Conservation (phyloP, 2,113 vertebrate genomes). For the Cyanoramphus novaezelandiae region DNA sequence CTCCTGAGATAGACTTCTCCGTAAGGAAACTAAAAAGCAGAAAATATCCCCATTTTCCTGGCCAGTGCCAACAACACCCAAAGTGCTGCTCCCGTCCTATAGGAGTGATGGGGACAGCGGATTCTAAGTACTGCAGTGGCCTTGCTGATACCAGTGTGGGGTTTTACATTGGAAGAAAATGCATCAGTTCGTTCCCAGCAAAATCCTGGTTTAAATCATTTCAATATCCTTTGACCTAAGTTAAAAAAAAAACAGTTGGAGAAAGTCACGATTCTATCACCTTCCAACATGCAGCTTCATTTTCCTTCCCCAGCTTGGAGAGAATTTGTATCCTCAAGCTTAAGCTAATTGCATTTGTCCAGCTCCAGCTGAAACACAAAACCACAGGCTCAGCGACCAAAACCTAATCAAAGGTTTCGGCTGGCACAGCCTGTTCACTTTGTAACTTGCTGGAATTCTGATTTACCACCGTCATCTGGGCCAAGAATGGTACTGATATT, state of each 20-base stretch:
- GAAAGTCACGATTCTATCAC: not conserved
- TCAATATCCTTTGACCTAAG: not conserved
- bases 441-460: not conserved
- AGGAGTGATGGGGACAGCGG: not conserved
- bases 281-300: not conserved
- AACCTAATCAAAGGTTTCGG: not conserved
- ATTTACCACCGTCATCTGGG: not conserved
- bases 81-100: not conserved
- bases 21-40: not conserved
- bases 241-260: not conserved
- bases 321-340: not conserved
- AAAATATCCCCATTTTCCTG: not conserved
- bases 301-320: not conserved
- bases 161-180: not conserved
- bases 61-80: too few species aligned
- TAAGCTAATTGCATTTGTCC: not conserved
- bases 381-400: not conserved
- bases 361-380: not conserved
- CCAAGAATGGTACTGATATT: not conserved
- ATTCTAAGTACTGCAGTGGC: not conserved
- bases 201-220: not conserved
- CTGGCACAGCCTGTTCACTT: not conserved
- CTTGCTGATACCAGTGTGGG: not conserved
- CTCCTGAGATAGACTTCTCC: not conserved
- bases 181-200: not conserved